Evolutionary conservation across 1,140 invertebrate species (phyloP).

Genomic region (Cydia fagiglandana): DNA sequence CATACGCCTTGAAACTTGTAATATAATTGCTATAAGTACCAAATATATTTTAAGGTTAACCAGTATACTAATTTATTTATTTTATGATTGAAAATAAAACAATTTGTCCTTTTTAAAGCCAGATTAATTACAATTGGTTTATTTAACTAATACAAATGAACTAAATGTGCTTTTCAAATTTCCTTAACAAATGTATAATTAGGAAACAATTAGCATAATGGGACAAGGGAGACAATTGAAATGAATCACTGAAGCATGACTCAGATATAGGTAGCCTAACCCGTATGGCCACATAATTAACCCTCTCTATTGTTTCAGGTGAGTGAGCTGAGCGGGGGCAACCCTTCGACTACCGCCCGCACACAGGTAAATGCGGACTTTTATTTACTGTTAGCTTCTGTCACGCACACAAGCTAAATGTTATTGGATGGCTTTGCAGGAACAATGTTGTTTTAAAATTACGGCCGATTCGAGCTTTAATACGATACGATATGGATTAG

Average conservation of each 20-base stretch:
- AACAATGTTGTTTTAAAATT: background rate
- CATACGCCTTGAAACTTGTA: too few relatives aligned
- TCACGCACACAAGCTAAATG: background rate
- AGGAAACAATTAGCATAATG: background rate
- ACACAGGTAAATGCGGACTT: conserved; percentile 1
- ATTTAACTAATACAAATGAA: too few relatives aligned
- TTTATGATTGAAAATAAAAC: too few relatives aligned
- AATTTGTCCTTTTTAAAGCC: too few relatives aligned
- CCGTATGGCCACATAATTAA: background rate
- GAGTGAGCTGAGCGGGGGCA: conserved; percentile 48
- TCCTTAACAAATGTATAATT: background rate
- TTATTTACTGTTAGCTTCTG: background rate
- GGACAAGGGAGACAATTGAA: background rate
- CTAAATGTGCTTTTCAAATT: too few relatives aligned
- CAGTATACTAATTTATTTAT: too few relatives aligned
- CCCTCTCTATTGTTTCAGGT: conserved; percentile 55
- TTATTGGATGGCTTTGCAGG: background rate
- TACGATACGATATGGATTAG: too few relatives aligned
- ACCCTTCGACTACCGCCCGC: background rate
- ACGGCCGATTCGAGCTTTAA: too few relatives aligned
- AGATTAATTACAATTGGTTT: too few relatives aligned
- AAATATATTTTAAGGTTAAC: too few relatives aligned
- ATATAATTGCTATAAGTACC: too few relatives aligned
- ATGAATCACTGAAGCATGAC: background rate
- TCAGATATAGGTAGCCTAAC: background rate